A percentile compares a stretch with the other conserved stretches of the same genome.
These are phyloP conservation scores for Amphibalanus amphitrite DNA, from an alignment of 1,140 invertebrate species.

Conservation along the genomic window DNA sequence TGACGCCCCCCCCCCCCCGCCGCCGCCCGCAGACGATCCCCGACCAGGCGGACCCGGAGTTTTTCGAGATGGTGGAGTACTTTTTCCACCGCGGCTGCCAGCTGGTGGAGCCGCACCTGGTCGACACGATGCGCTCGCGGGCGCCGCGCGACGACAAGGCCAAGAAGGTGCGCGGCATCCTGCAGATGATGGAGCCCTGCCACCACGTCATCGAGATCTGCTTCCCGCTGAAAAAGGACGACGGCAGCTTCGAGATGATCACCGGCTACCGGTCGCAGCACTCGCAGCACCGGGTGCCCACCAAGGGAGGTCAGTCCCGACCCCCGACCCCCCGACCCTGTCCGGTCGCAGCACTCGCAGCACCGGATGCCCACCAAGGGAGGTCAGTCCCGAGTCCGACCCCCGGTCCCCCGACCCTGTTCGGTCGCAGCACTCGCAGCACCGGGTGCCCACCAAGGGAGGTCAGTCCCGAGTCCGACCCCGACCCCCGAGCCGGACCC, in stretches of 20 bases:
- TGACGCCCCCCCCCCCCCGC: too few species aligned
- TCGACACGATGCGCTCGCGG: slow-evolving; percentile 56
- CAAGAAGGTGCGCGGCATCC: slow-evolving; percentile 78
- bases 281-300: too few species aligned
- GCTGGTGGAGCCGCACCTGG: slow-evolving; percentile 64
- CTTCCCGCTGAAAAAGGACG: slow-evolving; percentile 86
- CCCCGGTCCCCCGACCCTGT: too few species aligned
- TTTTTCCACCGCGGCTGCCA: slow-evolving; percentile 77
- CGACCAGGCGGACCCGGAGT: slow-evolving; percentile 52
- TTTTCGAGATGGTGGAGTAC: slow-evolving; percentile 92
- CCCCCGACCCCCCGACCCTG: too few species aligned
- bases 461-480: too few species aligned
- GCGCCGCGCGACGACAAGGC: slow-evolving; percentile 65
- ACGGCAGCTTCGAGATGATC: slow-evolving; percentile 92
- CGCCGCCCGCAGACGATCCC: slow-evolving; percentile 53
- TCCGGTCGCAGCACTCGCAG: too few species aligned
- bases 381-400: too few species aligned
- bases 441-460: too few species aligned
- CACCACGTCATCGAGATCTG: slow-evolving; percentile 86
- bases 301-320: too few species aligned
- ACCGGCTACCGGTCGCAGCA: slow-evolving; percentile 89
- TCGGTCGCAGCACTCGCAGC: too few species aligned
- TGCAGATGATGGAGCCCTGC: slow-evolving; percentile 84
- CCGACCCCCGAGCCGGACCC: too few species aligned
- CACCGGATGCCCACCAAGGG: too few species aligned